A percentile compares a stretch with the other conserved stretches of the same genome.
These are phyloP conservation scores for Phycodurus eques DNA, from an alignment of 2,113 vertebrate species.

Conservation along the genomic window DNA sequence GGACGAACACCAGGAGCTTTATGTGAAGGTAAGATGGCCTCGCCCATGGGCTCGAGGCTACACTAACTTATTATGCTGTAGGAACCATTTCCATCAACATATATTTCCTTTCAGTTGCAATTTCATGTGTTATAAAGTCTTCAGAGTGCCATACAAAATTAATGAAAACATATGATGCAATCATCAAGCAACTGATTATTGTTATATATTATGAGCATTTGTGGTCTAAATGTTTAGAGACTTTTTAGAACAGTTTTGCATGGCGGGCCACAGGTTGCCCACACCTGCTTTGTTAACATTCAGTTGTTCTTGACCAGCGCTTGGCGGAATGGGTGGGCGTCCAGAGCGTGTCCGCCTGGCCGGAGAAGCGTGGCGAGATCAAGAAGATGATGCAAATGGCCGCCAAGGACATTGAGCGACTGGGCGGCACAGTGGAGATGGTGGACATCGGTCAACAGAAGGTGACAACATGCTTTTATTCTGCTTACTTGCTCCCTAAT, in stretches of 20 bases:
- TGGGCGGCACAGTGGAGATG: conserved; percentile 85
- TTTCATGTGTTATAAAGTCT: too few species aligned
- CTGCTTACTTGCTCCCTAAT: neutral
- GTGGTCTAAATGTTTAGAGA: neutral
- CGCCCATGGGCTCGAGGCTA: neutral
- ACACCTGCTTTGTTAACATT: neutral
- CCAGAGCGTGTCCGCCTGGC: conserved; percentile 92
- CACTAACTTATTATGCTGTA: neutral
- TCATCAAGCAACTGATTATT: neutral
- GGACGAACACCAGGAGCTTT: conserved; percentile 88
- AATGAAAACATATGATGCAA: too few species aligned
- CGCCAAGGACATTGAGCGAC: conserved; percentile 80
- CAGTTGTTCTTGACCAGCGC: conserved; percentile 65
- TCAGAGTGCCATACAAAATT: too few species aligned
- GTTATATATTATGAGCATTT: neutral
- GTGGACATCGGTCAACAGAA: conserved; percentile 86
- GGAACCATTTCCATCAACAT: too few species aligned
- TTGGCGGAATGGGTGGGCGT: conserved; percentile 89
- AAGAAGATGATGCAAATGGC: conserved; percentile 89
- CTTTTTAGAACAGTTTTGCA: neutral
- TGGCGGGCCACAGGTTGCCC: neutral
- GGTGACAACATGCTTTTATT: conserved; percentile 60
- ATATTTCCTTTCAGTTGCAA: too few species aligned
- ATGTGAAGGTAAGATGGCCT: conserved; percentile 77
- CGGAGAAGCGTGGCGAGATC: conserved; percentile 89